A percentile compares a stretch with the other conserved stretches of the same genome.
Evolutionary conservation across 2,113 vertebrate genomes (phyloP).

Genomic region (Mastomys coucha): DNA sequence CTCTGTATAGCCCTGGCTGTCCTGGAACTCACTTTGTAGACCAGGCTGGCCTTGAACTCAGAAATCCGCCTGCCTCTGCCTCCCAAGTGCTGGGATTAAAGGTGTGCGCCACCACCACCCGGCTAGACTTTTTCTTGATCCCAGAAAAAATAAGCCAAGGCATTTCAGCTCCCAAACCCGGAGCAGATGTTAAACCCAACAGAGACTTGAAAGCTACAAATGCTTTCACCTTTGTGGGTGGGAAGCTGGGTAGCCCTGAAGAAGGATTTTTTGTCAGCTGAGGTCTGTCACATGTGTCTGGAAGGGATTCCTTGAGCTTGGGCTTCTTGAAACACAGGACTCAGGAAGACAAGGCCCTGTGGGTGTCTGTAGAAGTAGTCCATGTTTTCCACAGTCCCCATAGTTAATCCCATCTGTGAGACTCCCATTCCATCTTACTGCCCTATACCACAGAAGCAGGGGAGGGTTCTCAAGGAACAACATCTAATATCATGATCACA

Average conservation of each 20-base stretch:
- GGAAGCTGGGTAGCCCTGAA: background rate
- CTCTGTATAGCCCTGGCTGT: too few species aligned
- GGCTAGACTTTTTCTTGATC: background rate
- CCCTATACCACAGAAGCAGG: background rate
- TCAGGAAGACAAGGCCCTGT: background rate
- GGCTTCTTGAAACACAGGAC: background rate
- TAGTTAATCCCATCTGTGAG: background rate
- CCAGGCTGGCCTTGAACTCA: too few species aligned
- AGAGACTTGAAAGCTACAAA: background rate
- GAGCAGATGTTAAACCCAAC: background rate
- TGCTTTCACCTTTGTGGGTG: background rate
- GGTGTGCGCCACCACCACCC: too few species aligned
- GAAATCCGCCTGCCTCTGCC: too few species aligned
- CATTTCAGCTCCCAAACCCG: background rate
- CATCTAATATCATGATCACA: background rate
- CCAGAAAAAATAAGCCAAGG: background rate
- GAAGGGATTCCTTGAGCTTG: background rate
- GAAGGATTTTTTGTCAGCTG: background rate
- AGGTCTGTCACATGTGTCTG: background rate
- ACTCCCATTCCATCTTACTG: background rate
- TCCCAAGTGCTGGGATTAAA: too few species aligned
- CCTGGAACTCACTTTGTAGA: too few species aligned
- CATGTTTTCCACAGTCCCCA: background rate
- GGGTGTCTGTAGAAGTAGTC: background rate
- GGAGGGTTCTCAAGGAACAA: background rate